Evolutionary conservation across 2,113 vertebrate species (phyloP), one percentile per base, ranked within the genome.

Genomic region (Zingel zingel): DNA sequence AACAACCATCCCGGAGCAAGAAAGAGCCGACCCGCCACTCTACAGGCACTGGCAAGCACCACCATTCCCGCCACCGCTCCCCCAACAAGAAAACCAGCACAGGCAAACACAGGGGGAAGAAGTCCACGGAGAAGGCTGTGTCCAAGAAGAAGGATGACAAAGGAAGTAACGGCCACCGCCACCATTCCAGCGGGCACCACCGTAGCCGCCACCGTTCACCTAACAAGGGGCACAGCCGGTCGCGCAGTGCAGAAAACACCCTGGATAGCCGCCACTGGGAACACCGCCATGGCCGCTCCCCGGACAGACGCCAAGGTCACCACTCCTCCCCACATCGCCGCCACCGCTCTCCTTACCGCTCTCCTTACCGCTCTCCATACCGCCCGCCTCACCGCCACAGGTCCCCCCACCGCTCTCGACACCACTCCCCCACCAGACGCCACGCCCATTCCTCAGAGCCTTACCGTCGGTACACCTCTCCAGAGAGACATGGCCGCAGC

Each of bases 1-100:
- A 96, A 95, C 96, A 95, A 95, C 91, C 97, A 97, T 97, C 97
- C 94, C 97, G 88, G 89, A 96, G 95, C 89, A 97, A 96, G 94
- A 96, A 96, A 94, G 95, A 96, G 94, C 85, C 96, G 75, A 86
- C 94, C 95, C 77, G 91, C 94, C 64, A 94, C 88, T 94, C 94
- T 86, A 91, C 91, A 84, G 95, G 93, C 93, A 94, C 95, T 92
- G 94, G 93, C 96, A 97, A 89, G 36, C 96, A 96, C 51, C 96
- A 96, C 93, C 95, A 96, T 94, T 90, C 94, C 95, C 90, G 95
- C 4, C 89, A 93, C 77, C 94, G 95, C 89, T 97, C 96, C 45
- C 94, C 96, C 0, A 95, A 96, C 69, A 96, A 92, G 84, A 96
- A 94, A 81, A 94, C 72, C 81, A 70, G 93, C 82, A 78, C 82